Base-by-base conservation (phyloP, 2,888 invertebrate species). In the Nemoura dubitans region DNA sequence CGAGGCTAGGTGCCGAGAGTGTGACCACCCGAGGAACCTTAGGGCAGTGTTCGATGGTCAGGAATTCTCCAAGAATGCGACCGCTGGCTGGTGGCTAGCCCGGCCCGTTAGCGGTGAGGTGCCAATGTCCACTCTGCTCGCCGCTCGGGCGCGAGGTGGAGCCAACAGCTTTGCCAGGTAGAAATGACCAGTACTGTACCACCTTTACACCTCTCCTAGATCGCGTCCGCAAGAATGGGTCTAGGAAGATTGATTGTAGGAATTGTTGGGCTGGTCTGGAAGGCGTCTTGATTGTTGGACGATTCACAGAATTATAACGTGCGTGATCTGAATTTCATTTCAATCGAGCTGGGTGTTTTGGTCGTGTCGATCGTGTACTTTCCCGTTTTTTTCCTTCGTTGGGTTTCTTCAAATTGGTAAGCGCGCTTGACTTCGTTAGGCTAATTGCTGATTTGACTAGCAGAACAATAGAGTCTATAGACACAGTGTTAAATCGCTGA, bases 31-130 rank as follows among this genome's bases (percentile, higher is more conserved):
- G 59, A 14, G 59, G 14, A 59, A 59, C 59, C 59, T 59, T 59
- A 59, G 59, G 59, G 59, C 59, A 59, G 59, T 59, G 59, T 59
- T 59, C n/a, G 59, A 59, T 3, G 59, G 59, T 59, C 59, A 59
- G 59, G 59, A 59, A 59, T 59, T 59, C 59, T 59, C 59, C 16
- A 59, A 59, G 59, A 59, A 59, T 59, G 59, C 59, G 59, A 59
- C 59, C 59, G 59, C 16, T 21, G 16, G 59, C 59, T 59, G 59
- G 59, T n/a, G n/a, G 36, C 36, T 10, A 36, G 59, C 59, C 59
- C 14, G 2, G 59, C 59, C 59, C 59, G 59, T 59, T 21, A 59
- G 6, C 21, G 36, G 10, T 36, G 36, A 3, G 59, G 59, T 59
- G 59, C 59, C 59, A 59, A 59, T 59, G 59, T 59, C 59, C 59